These are phyloP conservation scores for Eudemis profundana DNA, from an alignment of 2,888 invertebrate species.

Conservation along the genomic window DNA sequence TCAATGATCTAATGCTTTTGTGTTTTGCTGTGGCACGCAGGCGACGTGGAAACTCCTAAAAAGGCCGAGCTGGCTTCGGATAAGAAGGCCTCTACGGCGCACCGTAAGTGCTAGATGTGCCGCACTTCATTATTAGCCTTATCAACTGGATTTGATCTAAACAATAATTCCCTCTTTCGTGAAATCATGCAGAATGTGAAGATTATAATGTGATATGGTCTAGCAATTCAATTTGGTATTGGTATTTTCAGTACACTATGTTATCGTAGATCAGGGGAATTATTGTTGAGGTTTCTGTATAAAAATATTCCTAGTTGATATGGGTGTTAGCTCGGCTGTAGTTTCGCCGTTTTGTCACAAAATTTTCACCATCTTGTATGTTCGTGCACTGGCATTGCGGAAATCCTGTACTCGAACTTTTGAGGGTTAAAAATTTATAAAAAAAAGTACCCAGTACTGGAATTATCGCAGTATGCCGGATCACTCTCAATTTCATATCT, in stretches of 20 bases:
- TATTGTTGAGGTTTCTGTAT: neutral
- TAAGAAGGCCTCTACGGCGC: conserved; percentile 79
- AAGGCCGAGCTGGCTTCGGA: conserved; percentile 81
- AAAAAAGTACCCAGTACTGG: conserved; percentile 14
- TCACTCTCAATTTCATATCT: conserved; percentile 24
- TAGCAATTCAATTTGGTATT: neutral
- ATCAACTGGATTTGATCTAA: conserved; percentile 46
- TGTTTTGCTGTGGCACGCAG: conserved; percentile 80
- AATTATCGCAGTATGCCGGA: conserved; percentile 27
- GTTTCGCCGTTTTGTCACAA: conserved; percentile 43
- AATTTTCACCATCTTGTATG: conserved; percentile 29
- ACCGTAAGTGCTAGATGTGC: conserved; percentile 84
- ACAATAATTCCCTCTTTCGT: conserved; percentile 47
- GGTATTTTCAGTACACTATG: neutral
- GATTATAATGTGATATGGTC: neutral
- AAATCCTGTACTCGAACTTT: conserved; percentile 24
- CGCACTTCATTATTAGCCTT: conserved; percentile 64
- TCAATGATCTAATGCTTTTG: conserved; percentile 84
- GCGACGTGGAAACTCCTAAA: conserved; percentile 84
- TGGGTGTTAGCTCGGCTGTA: conserved; percentile 46
- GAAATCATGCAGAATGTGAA: conserved; percentile 28
- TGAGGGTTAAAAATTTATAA: neutral
- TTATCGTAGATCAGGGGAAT: neutral
- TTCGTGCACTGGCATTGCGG: conserved; percentile 31
- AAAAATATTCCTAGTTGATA: conserved; percentile 16